Evolutionary conservation across 2,888 invertebrate species (phyloP).

Genomic region (Pachycephus smyrnensis): DNA sequence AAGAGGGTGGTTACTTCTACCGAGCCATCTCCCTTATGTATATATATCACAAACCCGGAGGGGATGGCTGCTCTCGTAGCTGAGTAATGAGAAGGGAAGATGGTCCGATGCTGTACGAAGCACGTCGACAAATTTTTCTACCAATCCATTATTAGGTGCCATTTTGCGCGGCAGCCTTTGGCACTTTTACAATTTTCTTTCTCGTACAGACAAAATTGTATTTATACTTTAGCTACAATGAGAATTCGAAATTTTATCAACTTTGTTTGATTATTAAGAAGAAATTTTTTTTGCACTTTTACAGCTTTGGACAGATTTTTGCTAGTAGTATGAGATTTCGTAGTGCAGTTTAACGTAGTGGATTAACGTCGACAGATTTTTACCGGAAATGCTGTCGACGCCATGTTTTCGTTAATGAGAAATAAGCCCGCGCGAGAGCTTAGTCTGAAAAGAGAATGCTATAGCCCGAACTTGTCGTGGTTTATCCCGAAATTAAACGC

Average conservation of each 20-base stretch:
- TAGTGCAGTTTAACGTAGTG: not conserved
- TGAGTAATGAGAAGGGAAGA: conserved; percentile 46
- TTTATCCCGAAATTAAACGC: conserved; percentile 55
- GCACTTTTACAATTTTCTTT: not conserved
- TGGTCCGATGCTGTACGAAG: conserved; percentile 33
- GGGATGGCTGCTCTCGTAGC: conserved; percentile 32
- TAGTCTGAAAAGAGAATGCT: not conserved
- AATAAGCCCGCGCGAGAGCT: not conserved
- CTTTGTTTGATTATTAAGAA: not conserved
- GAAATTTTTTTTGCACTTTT: not conserved
- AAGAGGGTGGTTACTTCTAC: not conserved
- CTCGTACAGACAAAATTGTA: not conserved
- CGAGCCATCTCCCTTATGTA: not conserved
- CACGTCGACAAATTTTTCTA: not conserved
- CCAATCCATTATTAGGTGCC: not conserved
- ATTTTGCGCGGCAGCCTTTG: not conserved
- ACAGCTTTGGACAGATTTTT: not conserved
- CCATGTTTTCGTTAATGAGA: not conserved
- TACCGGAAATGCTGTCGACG: not conserved
- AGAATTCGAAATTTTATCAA: not conserved
- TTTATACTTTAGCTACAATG: not conserved
- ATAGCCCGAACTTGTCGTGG: conserved; percentile 28
- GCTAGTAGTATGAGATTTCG: not conserved
- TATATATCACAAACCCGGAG: conserved; percentile 9
- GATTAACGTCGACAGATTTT: not conserved